Percentiles rank a stretch among this genome's conserved stretches.
Evolutionary conservation across 1,140 invertebrate genomes (phyloP).

Genomic region (Portunus trituberculatus): DNA sequence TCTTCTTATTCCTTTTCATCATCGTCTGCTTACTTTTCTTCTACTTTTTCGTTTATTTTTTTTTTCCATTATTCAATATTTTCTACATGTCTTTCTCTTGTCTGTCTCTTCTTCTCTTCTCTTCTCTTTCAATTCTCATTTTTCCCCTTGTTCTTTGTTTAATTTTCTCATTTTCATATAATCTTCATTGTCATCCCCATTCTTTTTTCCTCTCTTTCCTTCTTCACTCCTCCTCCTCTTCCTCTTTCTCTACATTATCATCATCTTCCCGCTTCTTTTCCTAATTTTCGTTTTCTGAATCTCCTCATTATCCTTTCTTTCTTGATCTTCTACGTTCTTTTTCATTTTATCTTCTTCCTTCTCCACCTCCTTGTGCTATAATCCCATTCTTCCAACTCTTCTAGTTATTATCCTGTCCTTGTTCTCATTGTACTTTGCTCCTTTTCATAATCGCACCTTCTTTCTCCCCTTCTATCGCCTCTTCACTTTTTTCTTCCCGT

Average conservation of each 20-base stretch:
- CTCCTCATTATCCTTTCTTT: neutral
- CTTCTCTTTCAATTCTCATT: neutral
- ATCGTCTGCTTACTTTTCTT: neutral
- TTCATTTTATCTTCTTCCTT: neutral
- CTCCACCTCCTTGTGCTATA: slow-evolving; percentile 15
- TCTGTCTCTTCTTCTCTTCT: neutral
- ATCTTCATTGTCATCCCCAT: neutral
- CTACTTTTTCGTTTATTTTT: neutral
- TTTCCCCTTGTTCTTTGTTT: neutral
- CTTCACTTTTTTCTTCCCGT: neutral
- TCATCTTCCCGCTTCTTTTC: no score
- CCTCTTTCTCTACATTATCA: neutral
- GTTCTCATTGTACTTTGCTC: neutral
- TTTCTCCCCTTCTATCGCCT: neutral
- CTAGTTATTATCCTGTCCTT: no score
- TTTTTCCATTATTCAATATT: no score
- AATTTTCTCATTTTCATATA: neutral
- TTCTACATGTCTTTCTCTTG: no score
- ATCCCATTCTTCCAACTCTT: neutral
- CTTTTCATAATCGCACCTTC: neutral
- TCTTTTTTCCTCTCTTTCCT: neutral
- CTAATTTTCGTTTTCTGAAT: neutral
- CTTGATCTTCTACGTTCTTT: neutral
- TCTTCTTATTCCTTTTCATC: neutral
- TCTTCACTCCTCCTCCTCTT: neutral